Evolutionary conservation across 2,797 vertebrate species (phyloP), one percentile per base, ranked within the genome.

Genomic region (Tiaroga cobitis): DNA sequence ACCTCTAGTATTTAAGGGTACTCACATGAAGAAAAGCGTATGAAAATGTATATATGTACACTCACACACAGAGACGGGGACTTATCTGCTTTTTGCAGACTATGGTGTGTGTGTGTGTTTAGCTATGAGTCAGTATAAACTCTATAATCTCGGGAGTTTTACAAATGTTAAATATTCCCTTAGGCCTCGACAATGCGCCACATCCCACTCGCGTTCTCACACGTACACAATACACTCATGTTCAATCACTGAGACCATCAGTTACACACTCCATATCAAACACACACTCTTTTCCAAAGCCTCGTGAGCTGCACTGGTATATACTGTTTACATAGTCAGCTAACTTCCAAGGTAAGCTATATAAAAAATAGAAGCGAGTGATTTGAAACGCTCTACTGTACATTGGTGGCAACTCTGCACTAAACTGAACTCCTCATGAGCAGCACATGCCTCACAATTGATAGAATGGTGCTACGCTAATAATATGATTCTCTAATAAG

Each of bases 81-180:
- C 37, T 78, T 78, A 78, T 78, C 75, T 39, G 34, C 75, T 61
- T 61, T 78, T 56, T 63, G 56, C 56, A 63, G 54, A 63, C 56
- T 63, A 61, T 0, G 2, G 34, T 26, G 37, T 61, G 54, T 79
- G 67, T 79, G 39, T 51, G 19, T 73, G 37, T 24, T 37, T 24
- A 56, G 29, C 51, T 73, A n/a, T 49, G 67, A 49, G 54, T 73
- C 67, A 51, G 56, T 73, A 46, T 67, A 46, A 73, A 69, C 77
- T 74, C 82, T 37, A 85, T 68, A 78, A 82, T 77, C 65, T 11
- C 74, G 82, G 82, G 81, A 84, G 86, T 89, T 88, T 91, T 88
- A 90, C 84, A 92, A 90, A 93, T 88, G 89, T 89, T 86, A 90
- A 92, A 82, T 82, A 86, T 82, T 92, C 91, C 92, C 92, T 74